Evolutionary conservation across 2,797 vertebrate species (phyloP), one percentile per base, ranked within the genome.

Genomic region (Sebastes steindachneri): DNA sequence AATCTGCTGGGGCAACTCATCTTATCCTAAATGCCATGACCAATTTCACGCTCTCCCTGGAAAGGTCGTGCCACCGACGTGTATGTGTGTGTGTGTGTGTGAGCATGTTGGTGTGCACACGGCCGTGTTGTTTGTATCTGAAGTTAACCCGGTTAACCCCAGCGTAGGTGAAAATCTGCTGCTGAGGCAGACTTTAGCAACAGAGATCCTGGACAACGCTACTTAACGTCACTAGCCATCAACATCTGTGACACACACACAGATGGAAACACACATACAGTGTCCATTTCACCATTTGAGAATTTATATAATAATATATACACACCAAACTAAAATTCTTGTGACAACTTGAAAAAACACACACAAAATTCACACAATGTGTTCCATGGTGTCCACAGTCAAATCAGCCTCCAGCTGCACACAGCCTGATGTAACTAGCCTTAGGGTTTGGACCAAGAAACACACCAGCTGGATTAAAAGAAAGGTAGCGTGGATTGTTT

Each of bases 11-110:
- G 91, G 87, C 72, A 93, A 90, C 92, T 90, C 92, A 93, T 92
- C 91, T 87, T 93, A 91, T 93, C 90, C 86, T 90, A 94, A 95
- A 95, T 91, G 92, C 94, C 93, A 93, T 87, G 94, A 94, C 91
- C 94, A 95, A 96, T 96, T 96, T 96, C 95, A 95, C 91, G 94
- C 93, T 95, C 92, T 93, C 86, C 86, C 91, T 92, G 92, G 90
- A 95, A 95, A 95, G 94, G 95, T 94, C 83, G 75, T 91, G 91
- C 82, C 93, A 91, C 88, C 73, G 35, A 68, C 58, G 80, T 84
- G 77, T 74, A 84, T 78, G 68, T 48, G 54, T 68, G 73, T 68
- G 68, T 68, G 31, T 75, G 82, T 88, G 54, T 90, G 83, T 87
- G 89, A 69, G 76, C 54, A 54, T 75, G 84, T 86, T 60, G 91